phyloP scores from a whole-genome alignment of 2,888 invertebrate genomes.

The Mythimna albipuncta region DNA sequence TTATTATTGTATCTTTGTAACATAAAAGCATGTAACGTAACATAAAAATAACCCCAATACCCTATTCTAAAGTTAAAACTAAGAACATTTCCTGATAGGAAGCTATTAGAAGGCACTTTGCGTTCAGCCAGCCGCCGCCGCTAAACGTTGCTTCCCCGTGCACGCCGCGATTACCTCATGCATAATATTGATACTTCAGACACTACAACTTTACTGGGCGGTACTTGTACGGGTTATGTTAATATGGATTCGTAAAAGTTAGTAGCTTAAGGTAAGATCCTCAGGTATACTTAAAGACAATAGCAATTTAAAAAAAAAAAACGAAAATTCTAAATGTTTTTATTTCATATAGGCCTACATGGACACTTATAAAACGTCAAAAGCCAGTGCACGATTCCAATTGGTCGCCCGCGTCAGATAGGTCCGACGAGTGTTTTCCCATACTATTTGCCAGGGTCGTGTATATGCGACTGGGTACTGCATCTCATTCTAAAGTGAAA shows the following conservation, averaged over 20 bases:
- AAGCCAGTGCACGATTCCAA: too few relatives aligned
- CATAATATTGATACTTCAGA: slow-evolving; percentile 51
- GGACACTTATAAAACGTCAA: too few relatives aligned
- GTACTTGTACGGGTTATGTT: not conserved
- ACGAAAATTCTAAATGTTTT: too few relatives aligned
- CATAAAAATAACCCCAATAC: slow-evolving; percentile 3
- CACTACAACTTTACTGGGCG: slow-evolving; percentile 21
- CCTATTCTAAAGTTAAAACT: slow-evolving; percentile 23
- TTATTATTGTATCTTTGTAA: not conserved
- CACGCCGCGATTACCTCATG: slow-evolving; percentile 45
- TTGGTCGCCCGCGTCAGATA: too few relatives aligned
- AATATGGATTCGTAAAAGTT: not conserved
- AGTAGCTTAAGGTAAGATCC: not conserved
- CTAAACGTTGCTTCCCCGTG: slow-evolving; percentile 27
- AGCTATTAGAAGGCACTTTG: slow-evolving; percentile 54
- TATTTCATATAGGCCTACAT: too few relatives aligned
- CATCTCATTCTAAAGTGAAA: too few relatives aligned
- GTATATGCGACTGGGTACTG: too few relatives aligned
- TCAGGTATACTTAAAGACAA: not conserved
- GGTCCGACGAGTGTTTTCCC: too few relatives aligned
- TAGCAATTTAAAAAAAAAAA: too few relatives aligned
- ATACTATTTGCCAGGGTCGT: too few relatives aligned
- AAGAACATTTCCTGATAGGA: slow-evolving; percentile 42
- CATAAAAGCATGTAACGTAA: not conserved
- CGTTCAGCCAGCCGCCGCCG: slow-evolving; percentile 26